Conservation (phyloP, 1,140 invertebrate species). For the Probaryconus sp. region DNA sequence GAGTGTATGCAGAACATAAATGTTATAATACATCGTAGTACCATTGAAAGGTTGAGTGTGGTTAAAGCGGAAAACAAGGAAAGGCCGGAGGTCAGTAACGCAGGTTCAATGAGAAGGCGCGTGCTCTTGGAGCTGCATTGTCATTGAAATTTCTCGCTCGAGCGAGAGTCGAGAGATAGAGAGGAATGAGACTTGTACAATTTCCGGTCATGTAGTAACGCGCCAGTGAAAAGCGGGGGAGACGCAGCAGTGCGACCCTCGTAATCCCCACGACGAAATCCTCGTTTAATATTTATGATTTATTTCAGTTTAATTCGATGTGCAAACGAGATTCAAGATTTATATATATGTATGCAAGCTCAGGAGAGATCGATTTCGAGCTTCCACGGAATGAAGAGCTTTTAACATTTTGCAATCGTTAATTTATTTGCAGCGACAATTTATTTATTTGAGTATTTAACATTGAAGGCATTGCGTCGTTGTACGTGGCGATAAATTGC, state of each 20-base stretch:
- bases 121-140: conserved; percentile 66
- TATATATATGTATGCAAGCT: conserved; percentile 24
- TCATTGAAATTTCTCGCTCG: conserved; percentile 73
- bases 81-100: conserved; percentile 59
- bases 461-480: no score
- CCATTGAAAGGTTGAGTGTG: conserved; percentile 15
- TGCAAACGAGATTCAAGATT: conserved; percentile 69
- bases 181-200: conserved; percentile 67
- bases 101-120: conserved; percentile 41
- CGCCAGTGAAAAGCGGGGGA: conserved; percentile 38
- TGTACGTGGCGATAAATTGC: no score
- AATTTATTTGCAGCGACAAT: no score
- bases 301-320: conserved; percentile 78
- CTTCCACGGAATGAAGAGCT: no score
- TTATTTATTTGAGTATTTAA: no score
- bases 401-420: no score
- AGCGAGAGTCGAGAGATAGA: conserved; percentile 46
- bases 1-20: background rate
- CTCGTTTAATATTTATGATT: conserved; percentile 80
- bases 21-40: background rate
- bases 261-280: conserved; percentile 74
- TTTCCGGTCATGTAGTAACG: conserved; percentile 67
- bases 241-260: conserved; percentile 66
- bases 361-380: conserved; percentile 7
- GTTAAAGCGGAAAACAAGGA: conserved; percentile 27